Percentiles rank a stretch among this genome's conserved stretches.
Evolutionary conservation across 2,113 vertebrate genomes (phyloP).

Genomic region (Collichthys lucidus): DNA sequence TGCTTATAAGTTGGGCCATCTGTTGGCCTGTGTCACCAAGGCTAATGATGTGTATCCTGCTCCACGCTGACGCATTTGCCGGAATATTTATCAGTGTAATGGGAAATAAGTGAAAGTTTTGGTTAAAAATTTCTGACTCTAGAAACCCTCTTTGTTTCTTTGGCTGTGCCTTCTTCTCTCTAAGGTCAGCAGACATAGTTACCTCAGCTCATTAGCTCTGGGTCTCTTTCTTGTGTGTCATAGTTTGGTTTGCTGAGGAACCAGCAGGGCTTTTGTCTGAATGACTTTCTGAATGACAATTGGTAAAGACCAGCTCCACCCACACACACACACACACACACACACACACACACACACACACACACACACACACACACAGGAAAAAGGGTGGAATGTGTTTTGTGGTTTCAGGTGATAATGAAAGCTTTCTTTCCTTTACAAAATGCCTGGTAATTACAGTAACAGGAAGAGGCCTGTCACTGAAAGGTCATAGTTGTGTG

Average conservation of each 20-base stretch:
- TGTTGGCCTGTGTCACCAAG: background rate
- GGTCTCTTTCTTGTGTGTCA: background rate
- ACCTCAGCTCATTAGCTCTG: slow-evolving; percentile 30
- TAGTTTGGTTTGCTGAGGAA: background rate
- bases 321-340: slow-evolving; percentile 15
- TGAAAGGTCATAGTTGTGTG: background rate
- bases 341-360: slow-evolving; percentile 18
- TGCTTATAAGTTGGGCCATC: slow-evolving; percentile 12
- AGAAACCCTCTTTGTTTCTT: background rate
- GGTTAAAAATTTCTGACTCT: background rate
- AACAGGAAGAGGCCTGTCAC: slow-evolving; percentile 16
- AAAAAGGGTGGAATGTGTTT: slow-evolving; percentile 8
- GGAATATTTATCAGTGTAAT: slow-evolving; percentile 8
- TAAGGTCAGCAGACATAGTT: background rate
- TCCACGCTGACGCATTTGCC: background rate
- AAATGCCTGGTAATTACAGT: slow-evolving; percentile 29
- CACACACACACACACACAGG: slow-evolving; percentile 9
- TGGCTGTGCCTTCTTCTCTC: background rate
- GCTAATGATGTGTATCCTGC: slow-evolving; percentile 2
- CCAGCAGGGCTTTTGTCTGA: slow-evolving; percentile 26
- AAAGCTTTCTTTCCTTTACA: background rate
- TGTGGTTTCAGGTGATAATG: slow-evolving; percentile 32
- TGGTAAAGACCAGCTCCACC: background rate
- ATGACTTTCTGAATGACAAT: slow-evolving; percentile 15
- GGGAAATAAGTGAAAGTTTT: background rate